Conservation (phyloP, 2,113 vertebrate genomes). For the Muntiacus muntjak region DNA sequence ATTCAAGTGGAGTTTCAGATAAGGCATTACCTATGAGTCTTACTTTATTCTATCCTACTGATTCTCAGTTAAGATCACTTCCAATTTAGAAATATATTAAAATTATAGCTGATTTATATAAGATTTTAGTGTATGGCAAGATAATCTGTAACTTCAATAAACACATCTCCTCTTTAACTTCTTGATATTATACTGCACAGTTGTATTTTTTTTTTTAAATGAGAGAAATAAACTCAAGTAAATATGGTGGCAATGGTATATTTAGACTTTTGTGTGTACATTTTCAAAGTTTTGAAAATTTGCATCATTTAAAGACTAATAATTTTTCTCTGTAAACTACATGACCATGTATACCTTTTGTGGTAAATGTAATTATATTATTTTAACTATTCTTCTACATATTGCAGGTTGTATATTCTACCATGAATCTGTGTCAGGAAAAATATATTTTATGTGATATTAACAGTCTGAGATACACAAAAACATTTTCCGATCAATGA, state of each 20-base stretch:
- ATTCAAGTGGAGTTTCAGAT: neutral
- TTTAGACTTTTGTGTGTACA: neutral
- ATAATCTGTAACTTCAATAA: neutral
- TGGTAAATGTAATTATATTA: neutral
- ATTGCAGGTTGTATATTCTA: neutral
- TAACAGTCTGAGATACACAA: neutral
- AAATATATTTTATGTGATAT: neutral
- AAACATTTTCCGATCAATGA: neutral
- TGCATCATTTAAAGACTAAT: neutral
- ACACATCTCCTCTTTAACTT: neutral
- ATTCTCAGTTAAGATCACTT: neutral
- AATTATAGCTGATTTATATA: neutral
- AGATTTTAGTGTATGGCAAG: neutral
- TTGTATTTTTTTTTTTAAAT: neutral
- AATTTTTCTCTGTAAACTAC: neutral
- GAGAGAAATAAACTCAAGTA: neutral
- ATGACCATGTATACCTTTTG: neutral
- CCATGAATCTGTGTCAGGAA: neutral
- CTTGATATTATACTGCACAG: neutral
- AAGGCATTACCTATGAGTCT: neutral
- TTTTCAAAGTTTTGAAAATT: neutral
- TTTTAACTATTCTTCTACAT: neutral
- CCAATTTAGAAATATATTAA: neutral
- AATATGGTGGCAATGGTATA: neutral
- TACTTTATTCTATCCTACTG: neutral